phyloP scores from a whole-genome alignment of 1,140 invertebrate genomes.

The Drosophila murphyi region DNA sequence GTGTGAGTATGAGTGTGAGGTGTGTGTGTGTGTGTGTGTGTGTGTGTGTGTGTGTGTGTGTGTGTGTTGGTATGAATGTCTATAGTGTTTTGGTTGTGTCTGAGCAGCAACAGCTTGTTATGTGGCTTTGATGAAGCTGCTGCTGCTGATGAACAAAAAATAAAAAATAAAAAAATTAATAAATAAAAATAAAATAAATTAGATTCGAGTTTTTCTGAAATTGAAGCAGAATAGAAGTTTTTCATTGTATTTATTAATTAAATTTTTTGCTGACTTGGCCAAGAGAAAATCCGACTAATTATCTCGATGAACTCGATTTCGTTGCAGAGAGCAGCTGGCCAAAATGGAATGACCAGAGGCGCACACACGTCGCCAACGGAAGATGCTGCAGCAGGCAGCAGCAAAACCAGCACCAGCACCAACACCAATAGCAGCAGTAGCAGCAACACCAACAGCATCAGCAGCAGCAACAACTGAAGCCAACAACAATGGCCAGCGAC shows the following conservation, averaged over 20 bases:
- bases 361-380: conserved; percentile 42
- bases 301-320: not conserved
- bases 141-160: not conserved
- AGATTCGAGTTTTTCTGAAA: too few species aligned
- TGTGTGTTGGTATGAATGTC: not conserved
- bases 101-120: conserved; percentile 26
- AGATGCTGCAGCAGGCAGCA: conserved; percentile 70
- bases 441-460: conserved; percentile 33
- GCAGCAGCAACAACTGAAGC: conserved; percentile 18
- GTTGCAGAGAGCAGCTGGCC: conserved; percentile 16
- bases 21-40: conserved; percentile 4
- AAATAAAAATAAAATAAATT: conserved; percentile 1
- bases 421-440: conserved; percentile 27
- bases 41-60: conserved; percentile 15
- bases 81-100: conserved; percentile 2
- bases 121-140: conserved; percentile 35
- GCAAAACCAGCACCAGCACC: conserved; percentile 46
- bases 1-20: not conserved
- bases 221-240: too few species aligned
- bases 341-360: conserved; percentile 69
- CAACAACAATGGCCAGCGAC: conserved; percentile 68
- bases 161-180: not conserved
- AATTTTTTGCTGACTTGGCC: too few species aligned
- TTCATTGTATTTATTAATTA: too few species aligned
- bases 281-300: too few species aligned